Percentiles rank a stretch among this genome's conserved stretches.
Conservation (phyloP, 30 jellyfish, hydroid and myxozoan genomes). For the Pelagia noctiluca region DNA sequence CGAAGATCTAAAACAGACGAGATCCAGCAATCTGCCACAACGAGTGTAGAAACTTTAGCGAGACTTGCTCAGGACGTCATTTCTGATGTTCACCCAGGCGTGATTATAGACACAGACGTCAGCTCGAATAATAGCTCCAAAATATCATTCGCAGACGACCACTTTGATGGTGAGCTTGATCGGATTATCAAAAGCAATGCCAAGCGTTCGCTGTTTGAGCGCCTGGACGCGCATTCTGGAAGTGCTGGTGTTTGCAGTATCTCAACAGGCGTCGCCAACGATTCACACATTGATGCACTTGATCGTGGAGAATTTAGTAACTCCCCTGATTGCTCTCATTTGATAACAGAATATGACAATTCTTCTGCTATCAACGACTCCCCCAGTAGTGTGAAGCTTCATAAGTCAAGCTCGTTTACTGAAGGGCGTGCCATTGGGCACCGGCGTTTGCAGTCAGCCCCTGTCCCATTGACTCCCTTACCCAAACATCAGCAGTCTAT, state of each 20-base stretch:
- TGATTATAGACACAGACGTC: background rate
- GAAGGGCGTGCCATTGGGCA: slow-evolving; percentile 77
- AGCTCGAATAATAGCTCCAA: background rate
- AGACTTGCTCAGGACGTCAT: no score
- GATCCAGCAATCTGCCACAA: no score
- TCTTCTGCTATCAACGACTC: no score
- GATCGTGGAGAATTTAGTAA: no score
- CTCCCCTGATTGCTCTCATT: no score
- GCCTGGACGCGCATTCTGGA: slow-evolving; percentile 5
- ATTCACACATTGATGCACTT: no score
- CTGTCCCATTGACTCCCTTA: slow-evolving; percentile 24
- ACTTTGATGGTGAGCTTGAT: background rate
- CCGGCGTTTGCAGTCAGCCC: slow-evolving; percentile 91
- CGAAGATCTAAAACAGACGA: no score
- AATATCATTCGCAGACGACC: background rate
- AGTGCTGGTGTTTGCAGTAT: background rate
- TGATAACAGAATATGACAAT: no score
- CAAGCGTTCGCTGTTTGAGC: slow-evolving; percentile 3
- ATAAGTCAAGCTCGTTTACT: slow-evolving; percentile 3
- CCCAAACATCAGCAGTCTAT: background rate
- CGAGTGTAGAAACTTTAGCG: no score
- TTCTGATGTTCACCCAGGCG: no score
- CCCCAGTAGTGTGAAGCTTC: no score
- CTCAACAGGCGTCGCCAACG: no score
- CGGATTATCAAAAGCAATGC: background rate